These are phyloP conservation scores for Caenorhabditis brenneri DNA, from an alignment of 1,140 invertebrate species.

Conservation along the genomic window DNA sequence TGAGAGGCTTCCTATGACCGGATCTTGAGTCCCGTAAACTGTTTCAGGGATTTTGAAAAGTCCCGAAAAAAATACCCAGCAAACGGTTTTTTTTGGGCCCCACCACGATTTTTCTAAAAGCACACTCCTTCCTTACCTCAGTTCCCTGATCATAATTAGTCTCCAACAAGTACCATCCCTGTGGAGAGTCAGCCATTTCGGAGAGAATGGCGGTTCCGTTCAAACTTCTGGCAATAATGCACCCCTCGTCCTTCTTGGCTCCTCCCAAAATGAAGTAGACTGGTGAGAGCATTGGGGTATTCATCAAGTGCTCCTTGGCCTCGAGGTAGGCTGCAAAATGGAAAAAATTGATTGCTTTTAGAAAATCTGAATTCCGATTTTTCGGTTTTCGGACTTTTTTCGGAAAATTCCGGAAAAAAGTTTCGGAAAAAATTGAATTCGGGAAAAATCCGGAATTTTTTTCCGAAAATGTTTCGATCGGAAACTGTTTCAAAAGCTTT, in stretches of 20 bases:
- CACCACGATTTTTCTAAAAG: not conserved
- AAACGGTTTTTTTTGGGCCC: too few species aligned
- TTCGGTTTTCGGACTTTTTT: too few species aligned
- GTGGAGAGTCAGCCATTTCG: constrained; percentile 52
- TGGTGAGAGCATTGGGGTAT: constrained; percentile 62
- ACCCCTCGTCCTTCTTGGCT: constrained; percentile 55
- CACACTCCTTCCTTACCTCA: constrained; percentile 2
- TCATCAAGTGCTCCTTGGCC: constrained; percentile 57
- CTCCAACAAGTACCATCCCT: constrained; percentile 75
- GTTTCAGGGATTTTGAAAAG: too few species aligned
- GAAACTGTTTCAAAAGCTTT: too few species aligned
- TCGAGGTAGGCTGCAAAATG: constrained; percentile 56
- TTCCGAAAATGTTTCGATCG: too few species aligned
- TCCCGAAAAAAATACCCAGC: too few species aligned
- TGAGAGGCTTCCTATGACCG: too few species aligned
- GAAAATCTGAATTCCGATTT: not conserved
- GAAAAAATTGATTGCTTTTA: too few species aligned
- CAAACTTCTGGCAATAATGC: constrained; percentile 59
- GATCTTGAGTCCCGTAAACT: too few species aligned
- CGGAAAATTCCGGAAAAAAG: too few species aligned
- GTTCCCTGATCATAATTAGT: constrained; percentile 75
- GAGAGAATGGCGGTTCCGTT: constrained; percentile 58
- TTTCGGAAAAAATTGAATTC: too few species aligned
- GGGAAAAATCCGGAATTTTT: too few species aligned
- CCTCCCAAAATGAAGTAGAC: constrained; percentile 67